Conservation (phyloP, 2,797 vertebrate genomes). For the Anableps anableps region DNA sequence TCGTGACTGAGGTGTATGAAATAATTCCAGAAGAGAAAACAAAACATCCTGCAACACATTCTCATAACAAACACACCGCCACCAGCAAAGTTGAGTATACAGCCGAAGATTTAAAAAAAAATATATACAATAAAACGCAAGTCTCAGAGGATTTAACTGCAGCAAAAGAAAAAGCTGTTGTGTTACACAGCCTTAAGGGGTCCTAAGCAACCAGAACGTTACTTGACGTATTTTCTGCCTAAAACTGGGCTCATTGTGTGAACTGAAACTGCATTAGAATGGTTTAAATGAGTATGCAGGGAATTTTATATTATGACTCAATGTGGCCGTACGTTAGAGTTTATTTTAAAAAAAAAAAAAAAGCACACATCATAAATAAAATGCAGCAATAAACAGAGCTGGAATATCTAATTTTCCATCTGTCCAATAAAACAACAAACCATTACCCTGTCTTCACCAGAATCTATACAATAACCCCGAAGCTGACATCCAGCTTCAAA, state of each 20-base stretch:
- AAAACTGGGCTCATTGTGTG: background rate
- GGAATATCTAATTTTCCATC: background rate
- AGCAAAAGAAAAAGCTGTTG: slow-evolving; percentile 9
- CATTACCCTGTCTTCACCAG: background rate
- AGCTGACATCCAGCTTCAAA: background rate
- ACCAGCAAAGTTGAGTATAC: slow-evolving; percentile 13
- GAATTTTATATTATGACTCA: background rate
- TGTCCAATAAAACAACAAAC: background rate
- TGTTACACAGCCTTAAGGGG: background rate
- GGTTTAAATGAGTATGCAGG: background rate
- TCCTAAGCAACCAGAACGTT: slow-evolving; percentile 1
- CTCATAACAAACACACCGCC: slow-evolving; percentile 20
- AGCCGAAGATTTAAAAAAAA: background rate
- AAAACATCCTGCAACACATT: slow-evolving; percentile 20
- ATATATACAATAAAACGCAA: background rate
- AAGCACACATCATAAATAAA: background rate
- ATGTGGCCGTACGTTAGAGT: background rate
- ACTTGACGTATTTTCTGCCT: background rate
- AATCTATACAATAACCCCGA: background rate
- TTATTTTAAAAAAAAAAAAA: no score
- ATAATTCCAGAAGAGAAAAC: slow-evolving; percentile 21
- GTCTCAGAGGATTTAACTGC: slow-evolving; percentile 3
- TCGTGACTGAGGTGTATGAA: slow-evolving; percentile 31
- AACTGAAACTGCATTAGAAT: background rate
- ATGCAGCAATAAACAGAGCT: background rate